Percentiles rank a stretch among this genome's conserved stretches.
phyloP scores from a whole-genome alignment of 1,140 invertebrate genomes.

The Anoplophora glabripennis region DNA sequence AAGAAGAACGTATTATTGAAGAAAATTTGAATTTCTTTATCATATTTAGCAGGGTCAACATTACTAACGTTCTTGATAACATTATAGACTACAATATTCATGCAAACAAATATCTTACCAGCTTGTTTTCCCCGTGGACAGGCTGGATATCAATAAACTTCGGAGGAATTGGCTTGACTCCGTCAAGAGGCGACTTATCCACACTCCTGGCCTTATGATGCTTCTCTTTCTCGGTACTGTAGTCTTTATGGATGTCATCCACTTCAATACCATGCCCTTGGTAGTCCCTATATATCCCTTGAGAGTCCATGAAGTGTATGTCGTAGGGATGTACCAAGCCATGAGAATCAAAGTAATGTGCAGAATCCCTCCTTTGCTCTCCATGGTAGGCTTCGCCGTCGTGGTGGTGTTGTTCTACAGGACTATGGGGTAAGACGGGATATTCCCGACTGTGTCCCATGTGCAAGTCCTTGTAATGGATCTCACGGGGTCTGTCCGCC shows the following conservation, averaged over 20 bases:
- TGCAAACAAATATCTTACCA: neutral
- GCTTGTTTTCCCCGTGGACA: constrained; percentile 39
- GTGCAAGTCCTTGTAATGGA: neutral
- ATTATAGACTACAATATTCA: neutral
- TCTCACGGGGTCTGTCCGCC: constrained; percentile 2
- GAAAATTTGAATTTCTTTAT: no score
- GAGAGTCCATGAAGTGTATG: constrained; percentile 46
- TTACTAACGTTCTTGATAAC: neutral
- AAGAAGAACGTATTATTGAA: no score
- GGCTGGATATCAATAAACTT: constrained; percentile 42
- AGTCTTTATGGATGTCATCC: constrained; percentile 15
- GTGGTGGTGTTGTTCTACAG: constrained; percentile 31
- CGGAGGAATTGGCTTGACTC: constrained; percentile 35
- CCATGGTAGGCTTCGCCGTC: constrained; percentile 22
- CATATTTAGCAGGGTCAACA: no score
- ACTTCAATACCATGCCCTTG: constrained; percentile 43
- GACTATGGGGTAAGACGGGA: constrained; percentile 40
- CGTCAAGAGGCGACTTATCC: constrained; percentile 32
- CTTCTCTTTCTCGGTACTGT: constrained; percentile 21
- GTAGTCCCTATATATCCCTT: constrained; percentile 43
- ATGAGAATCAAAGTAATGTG: constrained; percentile 43
- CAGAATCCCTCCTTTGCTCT: constrained; percentile 33
- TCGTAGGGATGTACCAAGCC: constrained; percentile 43
- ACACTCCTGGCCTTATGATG: constrained; percentile 17
- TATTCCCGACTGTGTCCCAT: constrained; percentile 27